phyloP scores from a whole-genome alignment of 2,113 vertebrate species.

The Dolichallabes microphthalmus region DNA sequence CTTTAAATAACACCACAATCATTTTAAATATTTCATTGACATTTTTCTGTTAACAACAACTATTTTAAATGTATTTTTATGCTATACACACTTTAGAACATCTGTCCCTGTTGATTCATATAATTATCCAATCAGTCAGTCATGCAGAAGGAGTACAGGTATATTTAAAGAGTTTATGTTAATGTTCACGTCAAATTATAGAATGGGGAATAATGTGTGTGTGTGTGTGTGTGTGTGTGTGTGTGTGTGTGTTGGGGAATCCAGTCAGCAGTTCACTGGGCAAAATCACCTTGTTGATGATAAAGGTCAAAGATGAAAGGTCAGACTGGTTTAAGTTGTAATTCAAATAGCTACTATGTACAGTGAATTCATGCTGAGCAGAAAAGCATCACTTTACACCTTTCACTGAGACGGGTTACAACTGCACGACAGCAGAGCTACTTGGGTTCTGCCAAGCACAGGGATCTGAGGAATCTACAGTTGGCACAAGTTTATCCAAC shows the following conservation, averaged over 20 bases:
- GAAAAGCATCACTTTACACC: neutral
- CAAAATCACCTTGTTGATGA: neutral
- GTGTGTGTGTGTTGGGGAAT: too few relatives aligned
- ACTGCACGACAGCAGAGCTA: neutral
- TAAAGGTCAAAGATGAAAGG: too few relatives aligned
- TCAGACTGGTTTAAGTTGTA: neutral
- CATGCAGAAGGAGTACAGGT: neutral
- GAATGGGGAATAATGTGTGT: neutral
- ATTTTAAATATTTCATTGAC: neutral
- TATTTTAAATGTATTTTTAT: neutral
- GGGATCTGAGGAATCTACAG: neutral
- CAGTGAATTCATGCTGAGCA: neutral
- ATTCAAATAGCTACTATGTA: neutral
- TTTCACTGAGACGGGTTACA: neutral
- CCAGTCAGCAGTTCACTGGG: neutral
- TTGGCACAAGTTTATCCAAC: neutral
- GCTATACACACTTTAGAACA: neutral
- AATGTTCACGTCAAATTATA: neutral
- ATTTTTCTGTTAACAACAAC: neutral
- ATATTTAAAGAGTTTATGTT: neutral
- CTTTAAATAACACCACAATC: neutral
- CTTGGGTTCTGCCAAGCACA: neutral
- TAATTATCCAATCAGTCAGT: neutral
- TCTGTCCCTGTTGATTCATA: neutral
- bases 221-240: too few relatives aligned